phyloP scores from a whole-genome alignment of 2,888 invertebrate species.

The Linnaemya vulpina region DNA sequence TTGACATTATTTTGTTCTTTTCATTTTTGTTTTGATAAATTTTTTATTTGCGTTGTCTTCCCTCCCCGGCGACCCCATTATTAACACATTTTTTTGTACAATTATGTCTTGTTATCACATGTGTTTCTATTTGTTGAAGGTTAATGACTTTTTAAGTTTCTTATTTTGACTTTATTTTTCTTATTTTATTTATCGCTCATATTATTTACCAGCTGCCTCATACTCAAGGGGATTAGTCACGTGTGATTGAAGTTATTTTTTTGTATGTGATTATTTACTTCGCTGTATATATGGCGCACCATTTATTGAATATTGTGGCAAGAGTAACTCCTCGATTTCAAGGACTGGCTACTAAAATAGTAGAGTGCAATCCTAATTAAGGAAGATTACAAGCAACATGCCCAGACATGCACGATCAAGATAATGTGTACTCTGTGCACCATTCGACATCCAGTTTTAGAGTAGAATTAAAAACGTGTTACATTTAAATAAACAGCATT shows the following conservation, averaged over 20 bases:
- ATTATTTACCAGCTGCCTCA: background rate
- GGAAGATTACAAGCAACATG: no score
- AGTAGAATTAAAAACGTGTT: no score
- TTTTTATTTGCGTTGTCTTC: slow-evolving; percentile 33
- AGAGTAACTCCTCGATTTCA: no score
- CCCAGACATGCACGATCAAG: no score
- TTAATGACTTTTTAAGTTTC: slow-evolving; percentile 25
- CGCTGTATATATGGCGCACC: background rate
- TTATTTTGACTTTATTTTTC: slow-evolving; percentile 7
- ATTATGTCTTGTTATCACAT: slow-evolving; percentile 22
- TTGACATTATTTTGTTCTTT: slow-evolving; percentile 42
- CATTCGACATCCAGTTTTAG: background rate
- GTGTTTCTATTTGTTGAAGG: slow-evolving; percentile 19
- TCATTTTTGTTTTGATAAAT: slow-evolving; percentile 38
- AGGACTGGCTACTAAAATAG: no score
- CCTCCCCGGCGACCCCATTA: background rate
- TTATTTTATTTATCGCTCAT: background rate
- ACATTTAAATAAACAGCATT: no score
- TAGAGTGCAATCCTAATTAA: no score
- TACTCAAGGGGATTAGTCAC: background rate
- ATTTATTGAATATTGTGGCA: background rate
- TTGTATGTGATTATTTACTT: background rate
- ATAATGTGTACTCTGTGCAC: no score
- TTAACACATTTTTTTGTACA: background rate
- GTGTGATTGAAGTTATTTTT: background rate